Evolutionary conservation across 2,888 invertebrate genomes (phyloP).

Genomic region (Spicauda simplicius): DNA sequence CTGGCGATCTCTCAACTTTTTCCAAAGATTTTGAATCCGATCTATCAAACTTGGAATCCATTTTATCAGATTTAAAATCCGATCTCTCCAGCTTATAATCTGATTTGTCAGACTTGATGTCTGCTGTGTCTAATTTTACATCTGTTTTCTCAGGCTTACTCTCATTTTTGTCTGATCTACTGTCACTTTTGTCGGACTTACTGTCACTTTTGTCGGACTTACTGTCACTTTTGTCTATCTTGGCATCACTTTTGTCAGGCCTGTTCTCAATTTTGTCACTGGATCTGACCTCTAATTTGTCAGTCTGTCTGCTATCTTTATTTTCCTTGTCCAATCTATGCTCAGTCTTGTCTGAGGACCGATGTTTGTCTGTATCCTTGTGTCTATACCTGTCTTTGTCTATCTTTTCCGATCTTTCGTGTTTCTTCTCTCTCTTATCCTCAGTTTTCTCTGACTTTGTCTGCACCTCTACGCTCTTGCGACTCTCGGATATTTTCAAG

Average conservation of each 20-base stretch:
- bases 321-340: conserved; percentile 26
- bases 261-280: conserved; percentile 41
- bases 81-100: neutral
- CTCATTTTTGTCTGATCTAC: conserved; percentile 38
- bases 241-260: conserved; percentile 41
- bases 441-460: conserved; percentile 58
- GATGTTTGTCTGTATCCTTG: conserved; percentile 52
- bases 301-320: conserved; percentile 34
- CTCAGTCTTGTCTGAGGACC: conserved; percentile 40
- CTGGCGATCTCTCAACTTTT: conserved; percentile 3
- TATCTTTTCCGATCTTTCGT: conserved; percentile 50
- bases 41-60: conserved; percentile 32
- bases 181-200: conserved; percentile 11
- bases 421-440: conserved; percentile 60
- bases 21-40: conserved; percentile 30
- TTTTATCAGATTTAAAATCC: too few relatives aligned
- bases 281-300: conserved; percentile 31
- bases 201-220: conserved; percentile 37
- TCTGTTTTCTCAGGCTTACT: conserved; percentile 15
- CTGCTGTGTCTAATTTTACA: conserved; percentile 23
- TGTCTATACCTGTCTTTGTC: conserved; percentile 54
- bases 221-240: conserved; percentile 20
- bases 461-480: conserved; percentile 67
- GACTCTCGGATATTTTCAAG: conserved; percentile 60
- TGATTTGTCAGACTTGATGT: conserved; percentile 10